A percentile compares a stretch with the other conserved stretches of the same genome.
Evolutionary conservation across 1,140 invertebrate genomes (phyloP).

Genomic region (Cydia splendana): DNA sequence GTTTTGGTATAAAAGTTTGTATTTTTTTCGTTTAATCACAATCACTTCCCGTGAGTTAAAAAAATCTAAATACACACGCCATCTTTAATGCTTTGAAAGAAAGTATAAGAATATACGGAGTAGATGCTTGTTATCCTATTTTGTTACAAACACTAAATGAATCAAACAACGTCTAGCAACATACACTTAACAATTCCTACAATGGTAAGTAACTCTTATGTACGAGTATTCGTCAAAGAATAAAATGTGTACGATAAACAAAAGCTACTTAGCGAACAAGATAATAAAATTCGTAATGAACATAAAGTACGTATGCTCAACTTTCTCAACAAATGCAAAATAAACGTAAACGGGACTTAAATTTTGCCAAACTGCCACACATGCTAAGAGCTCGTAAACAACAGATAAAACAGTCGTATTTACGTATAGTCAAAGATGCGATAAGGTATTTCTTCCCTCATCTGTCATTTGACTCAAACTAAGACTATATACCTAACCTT

Average conservation of each 20-base stretch:
- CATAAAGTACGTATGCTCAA: conserved; percentile 33
- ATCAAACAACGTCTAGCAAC: neutral
- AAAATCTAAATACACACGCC: no score
- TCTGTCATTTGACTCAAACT: no score
- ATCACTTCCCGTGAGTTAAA: no score
- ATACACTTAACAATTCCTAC: neutral
- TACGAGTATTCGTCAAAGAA: neutral
- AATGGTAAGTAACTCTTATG: neutral
- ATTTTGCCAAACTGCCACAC: conserved; percentile 51
- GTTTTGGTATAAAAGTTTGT: no score
- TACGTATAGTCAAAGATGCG: conserved; percentile 5
- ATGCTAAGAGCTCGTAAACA: conserved; percentile 56
- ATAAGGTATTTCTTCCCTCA: conserved; percentile 21
- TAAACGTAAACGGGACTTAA: conserved; percentile 52
- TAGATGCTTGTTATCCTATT: neutral
- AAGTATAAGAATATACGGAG: no score
- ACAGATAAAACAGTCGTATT: conserved; percentile 57
- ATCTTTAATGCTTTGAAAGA: no score
- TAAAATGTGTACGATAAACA: neutral
- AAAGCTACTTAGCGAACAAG: conserved; percentile 26
- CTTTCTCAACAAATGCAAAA: conserved; percentile 50
- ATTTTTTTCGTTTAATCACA: no score
- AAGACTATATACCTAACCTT: no score
- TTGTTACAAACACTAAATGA: neutral
- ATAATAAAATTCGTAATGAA: conserved; percentile 27